These are phyloP conservation scores for Heterotilapia buettikoferi DNA, from an alignment of 2,113 vertebrate species.

Conservation along the genomic window DNA sequence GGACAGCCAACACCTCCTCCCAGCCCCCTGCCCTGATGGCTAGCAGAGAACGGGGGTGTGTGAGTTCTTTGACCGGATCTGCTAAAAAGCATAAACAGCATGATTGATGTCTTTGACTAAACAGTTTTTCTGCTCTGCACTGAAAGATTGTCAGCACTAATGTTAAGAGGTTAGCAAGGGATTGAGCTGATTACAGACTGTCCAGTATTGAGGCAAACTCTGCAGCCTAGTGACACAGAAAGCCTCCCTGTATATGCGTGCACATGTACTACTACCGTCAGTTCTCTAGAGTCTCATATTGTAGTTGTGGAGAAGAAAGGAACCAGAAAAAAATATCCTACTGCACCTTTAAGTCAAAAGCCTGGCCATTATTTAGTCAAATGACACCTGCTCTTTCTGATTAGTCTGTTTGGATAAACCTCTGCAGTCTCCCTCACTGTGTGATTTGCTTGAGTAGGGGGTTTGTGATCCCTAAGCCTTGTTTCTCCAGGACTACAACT, in stretches of 20 bases:
- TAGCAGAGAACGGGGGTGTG: too few species aligned
- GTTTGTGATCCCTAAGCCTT: conserved; percentile 12
- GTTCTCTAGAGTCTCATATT: background rate
- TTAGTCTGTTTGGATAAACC: background rate
- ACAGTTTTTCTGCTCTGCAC: background rate
- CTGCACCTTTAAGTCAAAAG: background rate
- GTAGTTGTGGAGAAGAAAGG: background rate
- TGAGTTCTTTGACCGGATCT: background rate
- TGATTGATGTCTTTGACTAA: background rate
- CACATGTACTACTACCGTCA: background rate
- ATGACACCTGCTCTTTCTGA: background rate
- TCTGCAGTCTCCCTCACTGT: background rate
- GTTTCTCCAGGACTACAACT: conserved; percentile 16
- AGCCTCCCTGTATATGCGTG: background rate
- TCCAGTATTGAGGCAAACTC: background rate
- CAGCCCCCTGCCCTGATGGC: too few species aligned
- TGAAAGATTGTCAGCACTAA: background rate
- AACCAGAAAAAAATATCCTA: background rate
- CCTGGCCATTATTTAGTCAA: background rate
- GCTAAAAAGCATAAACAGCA: background rate
- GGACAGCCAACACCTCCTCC: too few species aligned
- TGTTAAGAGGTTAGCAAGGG: background rate
- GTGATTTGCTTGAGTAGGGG: background rate
- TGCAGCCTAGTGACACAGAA: background rate
- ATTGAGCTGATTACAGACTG: background rate